A percentile compares a stretch with the other conserved stretches of the same genome.
phyloP scores from a whole-genome alignment of 1,140 invertebrate species.

The Melipona quadrifasciata region DNA sequence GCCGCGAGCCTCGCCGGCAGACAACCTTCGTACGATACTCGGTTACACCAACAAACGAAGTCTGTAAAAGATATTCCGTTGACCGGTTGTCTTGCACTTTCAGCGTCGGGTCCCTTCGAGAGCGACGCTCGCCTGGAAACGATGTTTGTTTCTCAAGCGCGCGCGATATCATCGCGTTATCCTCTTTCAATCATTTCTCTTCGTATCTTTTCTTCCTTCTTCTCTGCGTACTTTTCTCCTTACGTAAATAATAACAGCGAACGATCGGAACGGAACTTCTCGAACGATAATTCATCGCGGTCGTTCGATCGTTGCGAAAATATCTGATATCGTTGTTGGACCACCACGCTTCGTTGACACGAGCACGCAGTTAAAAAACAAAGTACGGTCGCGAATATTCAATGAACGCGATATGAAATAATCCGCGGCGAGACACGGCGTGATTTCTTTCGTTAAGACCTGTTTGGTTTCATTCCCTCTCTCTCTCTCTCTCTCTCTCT shows the following conservation, averaged over 20 bases:
- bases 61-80: conserved; percentile 63
- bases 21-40: conserved; percentile 77
- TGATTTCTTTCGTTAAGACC: conserved; percentile 39
- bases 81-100: conserved; percentile 54
- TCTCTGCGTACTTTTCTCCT: too few relatives aligned
- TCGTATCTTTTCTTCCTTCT: background rate
- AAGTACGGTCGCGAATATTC: background rate
- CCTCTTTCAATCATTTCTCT: background rate
- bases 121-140: background rate
- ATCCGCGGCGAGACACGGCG: conserved; percentile 20
- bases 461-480: conserved; percentile 15
- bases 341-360: background rate
- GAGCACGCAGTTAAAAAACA: background rate
- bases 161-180: background rate
- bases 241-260: background rate
- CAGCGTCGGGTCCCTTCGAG: conserved; percentile 46
- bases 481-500: background rate
- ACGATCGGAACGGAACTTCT: background rate
- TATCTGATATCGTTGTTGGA: background rate
- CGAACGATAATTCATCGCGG: background rate
- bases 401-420: conserved; percentile 3
- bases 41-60: conserved; percentile 66
- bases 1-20: conserved; percentile 75
- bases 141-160: background rate
- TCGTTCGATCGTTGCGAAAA: background rate